Evolutionary conservation across 2,113 vertebrate genomes (phyloP).

Genomic region (Mixornis gularis): DNA sequence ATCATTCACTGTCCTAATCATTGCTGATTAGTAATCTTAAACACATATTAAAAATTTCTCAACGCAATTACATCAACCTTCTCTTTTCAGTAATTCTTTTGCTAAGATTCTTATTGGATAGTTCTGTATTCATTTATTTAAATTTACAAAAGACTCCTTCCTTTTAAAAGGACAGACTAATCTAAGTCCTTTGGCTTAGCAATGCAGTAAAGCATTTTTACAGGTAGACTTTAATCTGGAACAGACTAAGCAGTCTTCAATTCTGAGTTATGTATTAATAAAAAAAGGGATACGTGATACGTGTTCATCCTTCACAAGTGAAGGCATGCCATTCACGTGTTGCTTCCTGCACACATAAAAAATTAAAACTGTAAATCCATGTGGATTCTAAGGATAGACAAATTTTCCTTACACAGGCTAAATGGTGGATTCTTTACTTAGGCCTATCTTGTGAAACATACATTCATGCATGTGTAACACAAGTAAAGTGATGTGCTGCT

Average conservation of each 20-base stretch:
- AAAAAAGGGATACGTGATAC: background rate
- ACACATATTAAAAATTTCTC: background rate
- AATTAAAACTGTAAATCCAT: background rate
- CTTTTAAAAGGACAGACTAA: background rate
- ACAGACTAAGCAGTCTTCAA: background rate
- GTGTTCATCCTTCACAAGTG: background rate
- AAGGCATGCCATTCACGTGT: background rate
- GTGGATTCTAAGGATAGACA: background rate
- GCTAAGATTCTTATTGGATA: background rate
- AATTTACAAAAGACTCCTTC: background rate
- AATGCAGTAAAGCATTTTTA: background rate
- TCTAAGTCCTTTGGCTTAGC: background rate
- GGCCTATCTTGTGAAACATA: background rate
- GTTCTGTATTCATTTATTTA: background rate
- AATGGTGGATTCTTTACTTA: background rate
- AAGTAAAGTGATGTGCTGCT: background rate
- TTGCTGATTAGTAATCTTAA: background rate
- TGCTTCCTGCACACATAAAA: background rate
- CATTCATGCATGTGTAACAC: background rate
- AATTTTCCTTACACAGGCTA: background rate
- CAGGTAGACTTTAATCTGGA: background rate
- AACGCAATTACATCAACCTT: background rate
- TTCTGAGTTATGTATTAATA: background rate
- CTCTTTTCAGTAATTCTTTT: background rate
- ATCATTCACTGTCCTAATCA: background rate